phyloP scores from a whole-genome alignment of 1,140 invertebrate genomes.

The Dufourea novaeangliae region DNA sequence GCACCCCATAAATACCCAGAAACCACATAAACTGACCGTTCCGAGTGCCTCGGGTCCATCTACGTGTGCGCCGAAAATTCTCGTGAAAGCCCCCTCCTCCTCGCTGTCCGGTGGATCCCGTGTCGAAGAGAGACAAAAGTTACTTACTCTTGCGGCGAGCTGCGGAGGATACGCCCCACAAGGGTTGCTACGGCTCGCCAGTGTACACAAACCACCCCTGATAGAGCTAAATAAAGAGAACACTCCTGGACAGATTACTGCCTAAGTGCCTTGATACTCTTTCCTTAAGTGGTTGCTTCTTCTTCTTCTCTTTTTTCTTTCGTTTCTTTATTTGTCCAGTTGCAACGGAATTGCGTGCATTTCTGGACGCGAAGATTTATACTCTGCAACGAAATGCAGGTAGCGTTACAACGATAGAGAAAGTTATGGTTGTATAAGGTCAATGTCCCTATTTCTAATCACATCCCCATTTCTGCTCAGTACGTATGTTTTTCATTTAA shows the following conservation, averaged over 20 bases:
- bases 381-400: background rate
- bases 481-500: too few relatives aligned
- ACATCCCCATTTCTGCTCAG: too few relatives aligned
- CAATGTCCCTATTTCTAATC: too few relatives aligned
- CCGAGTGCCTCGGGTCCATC: constrained; percentile 49
- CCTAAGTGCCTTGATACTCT: constrained; percentile 68
- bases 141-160: constrained; percentile 52
- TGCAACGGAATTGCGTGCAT: background rate
- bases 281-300: constrained; percentile 68
- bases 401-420: too few relatives aligned
- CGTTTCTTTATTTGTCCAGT: background rate
- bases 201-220: constrained; percentile 52
- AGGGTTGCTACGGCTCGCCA: constrained; percentile 59
- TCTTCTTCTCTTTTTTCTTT: constrained; percentile 50
- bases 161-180: constrained; percentile 55
- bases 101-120: background rate
- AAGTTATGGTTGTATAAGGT: too few relatives aligned
- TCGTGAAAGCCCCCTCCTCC: constrained; percentile 36
- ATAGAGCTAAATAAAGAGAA: constrained; percentile 50
- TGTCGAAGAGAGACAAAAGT: constrained; percentile 52
- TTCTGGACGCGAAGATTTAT: background rate
- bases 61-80: constrained; percentile 29
- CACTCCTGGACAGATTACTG: constrained; percentile 67
- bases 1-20: constrained; percentile 68
- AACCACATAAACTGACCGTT: constrained; percentile 70